Evolutionary conservation across 2,113 vertebrate species (phyloP).

Genomic region (Oostethus manadensis): DNA sequence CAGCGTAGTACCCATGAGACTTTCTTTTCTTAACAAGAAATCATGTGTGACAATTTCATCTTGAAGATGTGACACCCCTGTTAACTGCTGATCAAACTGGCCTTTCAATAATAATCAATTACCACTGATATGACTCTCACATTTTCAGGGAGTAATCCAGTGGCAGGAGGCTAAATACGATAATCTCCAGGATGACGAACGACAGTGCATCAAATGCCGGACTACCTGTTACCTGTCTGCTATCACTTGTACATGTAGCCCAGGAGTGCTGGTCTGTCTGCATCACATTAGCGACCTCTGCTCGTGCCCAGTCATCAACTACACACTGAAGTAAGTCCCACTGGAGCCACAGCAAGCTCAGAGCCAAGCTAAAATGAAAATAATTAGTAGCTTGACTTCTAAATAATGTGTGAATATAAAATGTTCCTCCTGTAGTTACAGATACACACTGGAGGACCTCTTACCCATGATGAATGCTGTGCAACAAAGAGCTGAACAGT

Average conservation of each 20-base stretch:
- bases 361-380: too few relatives aligned
- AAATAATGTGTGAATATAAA: slow-evolving; percentile 1
- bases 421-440: slow-evolving; percentile 70
- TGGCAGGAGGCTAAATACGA: slow-evolving; percentile 80
- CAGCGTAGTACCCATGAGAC: too few relatives aligned
- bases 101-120: background rate
- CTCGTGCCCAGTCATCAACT: slow-evolving; percentile 79
- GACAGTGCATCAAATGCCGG: slow-evolving; percentile 90
- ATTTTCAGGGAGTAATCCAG: slow-evolving; percentile 79
- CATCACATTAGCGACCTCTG: slow-evolving; percentile 84
- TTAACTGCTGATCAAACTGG: background rate
- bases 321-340: slow-evolving; percentile 84
- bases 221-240: slow-evolving; percentile 97
- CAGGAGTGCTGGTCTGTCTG: slow-evolving; percentile 84
- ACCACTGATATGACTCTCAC: slow-evolving; percentile 1
- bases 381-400: background rate
- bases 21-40: too few relatives aligned
- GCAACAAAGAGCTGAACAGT: slow-evolving; percentile 81
- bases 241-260: slow-evolving; percentile 82
- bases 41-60: too few relatives aligned
- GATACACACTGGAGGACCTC: slow-evolving; percentile 88
- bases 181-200: slow-evolving; percentile 90
- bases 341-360: background rate
- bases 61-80: too few relatives aligned
- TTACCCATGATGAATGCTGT: slow-evolving; percentile 88